Base-by-base conservation (phyloP, 2,888 invertebrate species). In the Ellobium chinense region DNA sequence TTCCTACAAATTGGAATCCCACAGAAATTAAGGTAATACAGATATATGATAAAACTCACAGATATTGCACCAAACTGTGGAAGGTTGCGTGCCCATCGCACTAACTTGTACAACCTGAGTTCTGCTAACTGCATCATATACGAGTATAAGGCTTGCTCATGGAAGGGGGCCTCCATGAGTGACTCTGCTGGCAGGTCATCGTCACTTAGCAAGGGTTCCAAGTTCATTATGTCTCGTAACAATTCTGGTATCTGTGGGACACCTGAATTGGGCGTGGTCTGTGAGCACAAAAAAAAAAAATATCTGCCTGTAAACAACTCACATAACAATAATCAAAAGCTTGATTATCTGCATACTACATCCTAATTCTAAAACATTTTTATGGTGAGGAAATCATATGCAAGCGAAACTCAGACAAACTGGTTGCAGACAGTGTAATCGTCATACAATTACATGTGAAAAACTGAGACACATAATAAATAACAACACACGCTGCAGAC, bases 71-170 rank as follows among this genome's bases (percentile, higher is more conserved):
- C 97, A 93, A 99, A 99, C 36, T 99, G 95, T 24, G 99, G 98
- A 92, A 99, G 94, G 93, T 98, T 98, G 93, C 99, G 97, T 94
- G 98, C 98, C 99, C 99, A 99, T 92, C 98, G 98, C 84, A 99
- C 99, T 88, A 99, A 98, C 94, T 98, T 98, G 93, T 98, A 99
- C 27, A 99, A 95, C 69, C 98, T 95, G 93, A 98, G 97, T 93
- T 99, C 99, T 66, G 98, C 98, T 56, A 93, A 83, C 80, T 92
- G 92, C 72, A 93, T 87, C 78, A 93, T 83, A 31, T 87, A 88
- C 34, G 87, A 85, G 80, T 90, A 89, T 66, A 89, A 83, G 54
- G 86, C 87, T n/a, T 88, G 87, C 63, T 90, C 89, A 12, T 86
- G 85, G 9, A 85, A 84, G 69, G 88, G 86, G 34, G 85, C 84